Conservation (phyloP, 2,888 invertebrate species). For the Aporophyla lueneburgensis region DNA sequence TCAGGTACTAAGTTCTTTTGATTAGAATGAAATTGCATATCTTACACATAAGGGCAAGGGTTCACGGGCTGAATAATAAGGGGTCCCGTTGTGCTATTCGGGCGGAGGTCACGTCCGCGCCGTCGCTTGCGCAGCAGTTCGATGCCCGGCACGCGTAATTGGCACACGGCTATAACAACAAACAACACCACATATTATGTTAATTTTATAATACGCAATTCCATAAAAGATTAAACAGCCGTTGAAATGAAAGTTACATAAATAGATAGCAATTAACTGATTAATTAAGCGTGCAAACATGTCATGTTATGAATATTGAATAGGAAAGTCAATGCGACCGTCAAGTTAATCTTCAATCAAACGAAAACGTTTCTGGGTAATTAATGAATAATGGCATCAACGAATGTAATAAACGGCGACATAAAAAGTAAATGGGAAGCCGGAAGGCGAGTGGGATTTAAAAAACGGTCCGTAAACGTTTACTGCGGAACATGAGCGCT, state of each 20-base stretch:
- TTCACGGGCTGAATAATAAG: conserved; percentile 82
- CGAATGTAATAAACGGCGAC: conserved; percentile 51
- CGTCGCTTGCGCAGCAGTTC: conserved; percentile 79
- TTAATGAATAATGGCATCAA: conserved; percentile 69
- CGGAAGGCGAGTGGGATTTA: conserved; percentile 43
- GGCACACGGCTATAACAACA: conserved; percentile 60
- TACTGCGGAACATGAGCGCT: conserved; percentile 9
- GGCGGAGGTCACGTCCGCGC: conserved; percentile 84
- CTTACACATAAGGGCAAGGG: conserved; percentile 73
- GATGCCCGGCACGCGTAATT: conserved; percentile 74
- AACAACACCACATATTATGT: conserved; percentile 51
- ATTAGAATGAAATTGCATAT: conserved; percentile 75
- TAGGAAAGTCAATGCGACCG: conserved; percentile 74
- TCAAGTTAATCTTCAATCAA: conserved; percentile 67
- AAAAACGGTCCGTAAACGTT: conserved; percentile 39
- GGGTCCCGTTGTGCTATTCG: conserved; percentile 77
- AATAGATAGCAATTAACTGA: conserved; percentile 70
- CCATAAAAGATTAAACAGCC: conserved; percentile 39
- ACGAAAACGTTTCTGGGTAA: conserved; percentile 64
- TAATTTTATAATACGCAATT: conserved; percentile 32
- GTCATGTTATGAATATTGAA: conserved; percentile 82
- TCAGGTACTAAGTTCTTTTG: conserved; percentile 67
- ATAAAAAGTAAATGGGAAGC: conserved; percentile 50
- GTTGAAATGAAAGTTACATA: conserved; percentile 66
- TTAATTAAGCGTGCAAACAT: conserved; percentile 75